These are phyloP conservation scores for Ganaspis brasiliensis DNA, from an alignment of 2,888 invertebrate genomes.

Conservation along the genomic window DNA sequence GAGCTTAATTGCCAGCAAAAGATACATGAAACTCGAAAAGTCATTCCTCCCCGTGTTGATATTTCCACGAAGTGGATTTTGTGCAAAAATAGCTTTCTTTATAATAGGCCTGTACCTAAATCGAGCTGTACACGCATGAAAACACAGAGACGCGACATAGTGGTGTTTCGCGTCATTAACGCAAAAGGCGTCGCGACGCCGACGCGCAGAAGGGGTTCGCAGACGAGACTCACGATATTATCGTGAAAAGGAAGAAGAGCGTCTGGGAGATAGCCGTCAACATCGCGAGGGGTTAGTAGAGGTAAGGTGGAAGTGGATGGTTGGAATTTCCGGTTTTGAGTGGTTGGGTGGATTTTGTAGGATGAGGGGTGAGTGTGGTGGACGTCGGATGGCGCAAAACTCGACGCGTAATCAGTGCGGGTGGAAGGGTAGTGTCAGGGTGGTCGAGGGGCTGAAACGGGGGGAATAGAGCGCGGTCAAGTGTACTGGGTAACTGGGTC, in stretches of 20 bases:
- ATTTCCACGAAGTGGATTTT: no score
- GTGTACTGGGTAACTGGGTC: slow-evolving; percentile 81
- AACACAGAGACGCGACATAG: no score
- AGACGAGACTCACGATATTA: slow-evolving; percentile 43
- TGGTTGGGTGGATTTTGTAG: slow-evolving; percentile 42
- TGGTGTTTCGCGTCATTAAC: slow-evolving; percentile 1
- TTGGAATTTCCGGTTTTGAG: slow-evolving; percentile 48
- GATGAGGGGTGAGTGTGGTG: not conserved
- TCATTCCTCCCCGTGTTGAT: no score
- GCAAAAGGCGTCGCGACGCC: slow-evolving; percentile 50
- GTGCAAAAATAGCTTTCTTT: no score
- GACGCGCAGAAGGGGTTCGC: slow-evolving; percentile 42
- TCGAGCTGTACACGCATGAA: no score
- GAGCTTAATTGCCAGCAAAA: no score
- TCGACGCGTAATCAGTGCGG: slow-evolving; percentile 4
- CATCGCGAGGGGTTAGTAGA: slow-evolving; percentile 36
- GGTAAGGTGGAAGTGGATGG: slow-evolving; percentile 53
- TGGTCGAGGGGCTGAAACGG: slow-evolving; percentile 54
- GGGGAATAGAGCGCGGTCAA: slow-evolving; percentile 77
- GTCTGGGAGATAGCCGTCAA: not conserved
- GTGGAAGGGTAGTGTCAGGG: slow-evolving; percentile 19
- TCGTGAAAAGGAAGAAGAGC: slow-evolving; percentile 25
- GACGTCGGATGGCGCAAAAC: slow-evolving; percentile 28
- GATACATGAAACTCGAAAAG: no score
- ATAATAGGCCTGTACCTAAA: no score